Evolutionary conservation across 2,113 vertebrate species (phyloP), one percentile per base, ranked within the genome.

Genomic region (Brachypodius melanocephalos): DNA sequence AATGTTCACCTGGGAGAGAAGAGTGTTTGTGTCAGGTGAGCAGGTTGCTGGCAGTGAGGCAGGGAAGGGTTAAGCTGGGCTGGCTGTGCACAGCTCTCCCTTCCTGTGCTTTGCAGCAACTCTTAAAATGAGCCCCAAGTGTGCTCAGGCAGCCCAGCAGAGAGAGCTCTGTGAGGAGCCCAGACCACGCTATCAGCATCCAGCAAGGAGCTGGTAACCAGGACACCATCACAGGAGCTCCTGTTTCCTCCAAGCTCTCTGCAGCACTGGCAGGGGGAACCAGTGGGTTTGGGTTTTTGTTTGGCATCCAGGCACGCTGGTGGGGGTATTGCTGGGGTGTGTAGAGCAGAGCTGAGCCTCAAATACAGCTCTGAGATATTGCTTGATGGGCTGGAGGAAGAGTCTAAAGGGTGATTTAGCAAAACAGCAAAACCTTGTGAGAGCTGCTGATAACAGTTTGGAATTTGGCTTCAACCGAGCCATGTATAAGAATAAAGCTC

Each of bases 161-260:
- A 2, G 1, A 4, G 78, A 74, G 89, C 81, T 78, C 36, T 25
- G 13, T 5, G 8, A 57, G 14, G 68, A 24, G 73, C 7, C 40
- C 88, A 26, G 9, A 31, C 8, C 72, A 3, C 22, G 0, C 28
- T 12, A 0, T 26, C 4, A 0, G 34, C 87, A 12, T 21, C 32
- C 62, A n/a, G 78, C 86, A 42, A 17, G 31, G 18, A 36, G 52
- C 5, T 71, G 67, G 28, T 32, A 76, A 26, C 78, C 48, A 0
- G 2, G 10, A 2, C 75, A 18, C 25, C 14, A 2, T 4, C 48
- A 4, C 82, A 4, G 66, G 1, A 14, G 57, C 82, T 85, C 1
- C 0, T 3, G 45, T 10, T 57, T 18, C 58, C 55, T 63, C 71
- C 1, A 1, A 68, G 71, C 17, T 32, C 7, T 7, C 40, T 45